These are phyloP conservation scores for Isichthys henryi DNA, from an alignment of 2,113 vertebrate genomes.

Conservation along the genomic window DNA sequence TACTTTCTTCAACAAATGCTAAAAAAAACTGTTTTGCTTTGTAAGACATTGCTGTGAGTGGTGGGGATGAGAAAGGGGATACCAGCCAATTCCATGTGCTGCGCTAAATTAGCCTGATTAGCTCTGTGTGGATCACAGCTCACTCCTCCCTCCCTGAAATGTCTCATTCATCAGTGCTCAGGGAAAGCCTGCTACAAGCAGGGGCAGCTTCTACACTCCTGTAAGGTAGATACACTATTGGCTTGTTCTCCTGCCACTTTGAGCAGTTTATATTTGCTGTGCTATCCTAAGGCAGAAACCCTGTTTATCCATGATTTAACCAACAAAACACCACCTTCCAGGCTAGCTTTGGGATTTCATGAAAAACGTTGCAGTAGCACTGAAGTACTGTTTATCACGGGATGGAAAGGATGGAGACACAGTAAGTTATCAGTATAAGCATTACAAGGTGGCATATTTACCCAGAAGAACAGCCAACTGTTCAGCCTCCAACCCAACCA, in stretches of 20 bases:
- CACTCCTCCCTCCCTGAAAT: background rate
- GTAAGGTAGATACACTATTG: background rate
- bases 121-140: background rate
- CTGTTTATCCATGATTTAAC: background rate
- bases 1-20: conserved; percentile 5
- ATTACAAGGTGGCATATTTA: background rate
- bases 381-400: background rate
- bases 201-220: background rate
- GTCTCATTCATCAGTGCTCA: background rate
- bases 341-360: background rate
- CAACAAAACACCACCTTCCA: background rate
- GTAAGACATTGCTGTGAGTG: background rate
- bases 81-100: background rate
- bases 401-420: no score
- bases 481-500: background rate
- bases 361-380: background rate
- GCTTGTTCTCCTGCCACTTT: background rate
- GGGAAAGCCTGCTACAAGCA: background rate
- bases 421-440: background rate
- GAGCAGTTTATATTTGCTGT: background rate
- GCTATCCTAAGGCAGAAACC: background rate
- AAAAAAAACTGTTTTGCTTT: background rate
- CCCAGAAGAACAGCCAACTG: background rate
- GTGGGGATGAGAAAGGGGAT: background rate
- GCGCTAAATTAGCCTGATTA: background rate